Base-by-base conservation (phyloP, 2,888 invertebrate genomes). In the Habrosyne pyritoides region DNA sequence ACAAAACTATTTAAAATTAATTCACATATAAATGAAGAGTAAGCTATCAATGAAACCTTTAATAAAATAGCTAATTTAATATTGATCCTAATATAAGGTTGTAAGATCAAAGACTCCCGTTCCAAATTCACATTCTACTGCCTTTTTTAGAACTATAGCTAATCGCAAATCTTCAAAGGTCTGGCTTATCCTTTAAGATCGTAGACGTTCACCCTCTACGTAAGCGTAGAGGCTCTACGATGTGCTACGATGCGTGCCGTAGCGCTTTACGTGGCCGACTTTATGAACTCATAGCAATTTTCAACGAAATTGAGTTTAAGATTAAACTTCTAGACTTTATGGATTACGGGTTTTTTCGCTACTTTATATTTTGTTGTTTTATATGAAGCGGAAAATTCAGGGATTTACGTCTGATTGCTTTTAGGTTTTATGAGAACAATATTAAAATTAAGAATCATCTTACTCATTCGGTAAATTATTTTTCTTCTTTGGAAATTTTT, bases 161-260 rank as follows among this genome's bases (percentile, higher is more conserved):
- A n/a, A 12, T 36, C 14, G 14, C 18, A 6, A 4, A 7, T 42
- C 42, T 42, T 18, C 14, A 42, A 2, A 14, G 2, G 42, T 18
- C 42, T 14, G 8, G 8, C 42, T 7, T 8, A 18, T 18, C 0
- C 42, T 14, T 42, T 42, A 18, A 1, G 18, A 18, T 42, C 42
- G 42, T 42, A 42, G 42, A 42, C 33, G 59, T 56, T 59, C 50
- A 50, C 47, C 33, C 46, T 46, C 24, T 54, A 51, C 48, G 57
- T 50, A 47, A 18, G 53, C 56, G 69, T 68, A 68, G 65, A 50
- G 22, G 54, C 54, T 68, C 69, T 68, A 59, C 59, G 66, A 48
- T 50, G 54, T 50, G 50, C 50, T 50, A 50, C 50, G 50, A 50
- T 63, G 60, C 67, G 66, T 69, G 55, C 69, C 66, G 58, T 66